Percentiles rank a stretch among this genome's conserved stretches.
Conservation (phyloP, 2,888 invertebrate genomes). For the Cremastinae sp. region DNA sequence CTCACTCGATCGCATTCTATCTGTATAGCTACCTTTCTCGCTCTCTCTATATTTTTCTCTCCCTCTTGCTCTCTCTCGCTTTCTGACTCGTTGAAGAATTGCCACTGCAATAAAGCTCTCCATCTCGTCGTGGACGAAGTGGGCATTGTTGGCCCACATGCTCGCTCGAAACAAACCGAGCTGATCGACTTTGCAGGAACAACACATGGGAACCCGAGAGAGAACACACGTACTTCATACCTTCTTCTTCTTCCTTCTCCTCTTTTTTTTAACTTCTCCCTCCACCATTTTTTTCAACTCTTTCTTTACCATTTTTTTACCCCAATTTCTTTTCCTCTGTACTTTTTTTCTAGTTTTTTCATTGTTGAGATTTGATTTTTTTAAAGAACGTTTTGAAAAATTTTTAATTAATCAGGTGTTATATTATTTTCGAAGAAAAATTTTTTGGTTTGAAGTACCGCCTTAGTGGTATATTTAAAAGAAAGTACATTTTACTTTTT, state of each 20-base stretch:
- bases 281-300: conserved; percentile 48
- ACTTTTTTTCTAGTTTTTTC: background rate
- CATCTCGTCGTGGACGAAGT: conserved; percentile 68
- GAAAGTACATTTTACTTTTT: too few species aligned
- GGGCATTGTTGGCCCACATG: conserved; percentile 80
- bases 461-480: too few species aligned
- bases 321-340: conserved; percentile 5
- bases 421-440: too few species aligned
- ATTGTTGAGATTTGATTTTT: conserved; percentile 44
- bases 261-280: background rate
- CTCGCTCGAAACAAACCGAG: conserved; percentile 75
- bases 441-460: too few species aligned
- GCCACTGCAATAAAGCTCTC: conserved; percentile 53
- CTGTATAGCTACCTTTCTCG: too few species aligned
- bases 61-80: too few species aligned
- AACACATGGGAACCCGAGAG: conserved; percentile 70
- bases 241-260: conserved; percentile 38
- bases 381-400: conserved; percentile 64
- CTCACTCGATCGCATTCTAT: too few species aligned
- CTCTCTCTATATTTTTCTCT: conserved; percentile 57
- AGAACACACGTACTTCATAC: conserved; percentile 29
- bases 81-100: conserved; percentile 66
- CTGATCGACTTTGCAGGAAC: conserved; percentile 75
- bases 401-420: too few species aligned
- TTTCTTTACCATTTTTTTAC: conserved; percentile 55